phyloP scores from a whole-genome alignment of 2,797 vertebrate genomes.

The Lutjanus campechanus region DNA sequence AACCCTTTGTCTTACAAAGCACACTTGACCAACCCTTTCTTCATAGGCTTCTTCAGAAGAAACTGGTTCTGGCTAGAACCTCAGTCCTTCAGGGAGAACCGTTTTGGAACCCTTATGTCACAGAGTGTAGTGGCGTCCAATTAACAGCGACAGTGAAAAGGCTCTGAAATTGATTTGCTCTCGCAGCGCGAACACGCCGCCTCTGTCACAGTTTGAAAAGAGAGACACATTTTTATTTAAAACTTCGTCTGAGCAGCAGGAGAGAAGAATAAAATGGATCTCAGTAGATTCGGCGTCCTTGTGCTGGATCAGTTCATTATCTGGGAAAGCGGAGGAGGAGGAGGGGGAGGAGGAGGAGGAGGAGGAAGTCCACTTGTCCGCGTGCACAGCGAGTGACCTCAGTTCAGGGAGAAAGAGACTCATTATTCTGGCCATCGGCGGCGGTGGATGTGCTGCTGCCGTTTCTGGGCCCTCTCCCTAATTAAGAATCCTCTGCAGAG shows the following conservation, averaged over 20 bases:
- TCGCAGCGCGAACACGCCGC: slow-evolving; percentile 8
- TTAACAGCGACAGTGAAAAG: slow-evolving; percentile 64
- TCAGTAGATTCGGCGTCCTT: slow-evolving; percentile 5
- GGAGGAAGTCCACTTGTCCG: slow-evolving; percentile 18
- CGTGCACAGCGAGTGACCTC: slow-evolving; percentile 46
- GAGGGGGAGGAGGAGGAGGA: background rate
- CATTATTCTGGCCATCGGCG: slow-evolving; percentile 57
- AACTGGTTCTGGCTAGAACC: no score
- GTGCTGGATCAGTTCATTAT: slow-evolving; percentile 12
- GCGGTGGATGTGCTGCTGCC: slow-evolving; percentile 21
- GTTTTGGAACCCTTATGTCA: no score
- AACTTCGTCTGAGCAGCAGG: slow-evolving; percentile 29
- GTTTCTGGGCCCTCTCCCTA: slow-evolving; percentile 50
- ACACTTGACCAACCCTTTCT: no score
- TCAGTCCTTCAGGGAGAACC: no score
- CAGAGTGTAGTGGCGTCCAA: slow-evolving; percentile 32
- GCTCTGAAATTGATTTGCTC: slow-evolving; percentile 63
- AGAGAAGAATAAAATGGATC: slow-evolving; percentile 22
- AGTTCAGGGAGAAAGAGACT: slow-evolving; percentile 43
- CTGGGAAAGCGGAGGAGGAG: background rate
- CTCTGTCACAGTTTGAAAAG: slow-evolving; percentile 34
- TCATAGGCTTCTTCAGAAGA: no score
- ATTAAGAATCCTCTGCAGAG: slow-evolving; percentile 56
- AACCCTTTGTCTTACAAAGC: no score
- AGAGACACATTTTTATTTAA: slow-evolving; percentile 40